These are phyloP conservation scores for Pardalotus punctatus DNA, from an alignment of 2,113 vertebrate genomes.

Conservation along the genomic window DNA sequence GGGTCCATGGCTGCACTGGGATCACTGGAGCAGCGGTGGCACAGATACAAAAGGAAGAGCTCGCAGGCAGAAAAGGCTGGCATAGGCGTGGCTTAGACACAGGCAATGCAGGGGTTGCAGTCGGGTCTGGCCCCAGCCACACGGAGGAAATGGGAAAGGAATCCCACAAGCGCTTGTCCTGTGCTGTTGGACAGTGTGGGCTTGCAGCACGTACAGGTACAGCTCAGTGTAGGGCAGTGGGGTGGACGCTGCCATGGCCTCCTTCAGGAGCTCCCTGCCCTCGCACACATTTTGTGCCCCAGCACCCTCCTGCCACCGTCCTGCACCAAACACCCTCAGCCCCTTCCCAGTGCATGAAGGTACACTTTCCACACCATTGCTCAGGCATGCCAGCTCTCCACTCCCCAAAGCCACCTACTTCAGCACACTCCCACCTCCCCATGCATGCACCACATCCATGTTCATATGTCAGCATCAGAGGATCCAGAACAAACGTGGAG, in stretches of 20 bases:
- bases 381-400: not conserved
- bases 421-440: not conserved
- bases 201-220: accelerated
- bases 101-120: not conserved
- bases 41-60: not conserved
- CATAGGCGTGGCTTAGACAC: not conserved
- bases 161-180: not conserved
- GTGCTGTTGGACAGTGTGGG: accelerated
- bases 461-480: accelerated
- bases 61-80: not conserved
- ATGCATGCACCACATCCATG: accelerated
- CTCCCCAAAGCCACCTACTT: not conserved
- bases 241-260: accelerated
- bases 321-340: not conserved
- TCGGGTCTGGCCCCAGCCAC: not conserved
- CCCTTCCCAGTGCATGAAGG: not conserved
- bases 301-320: not conserved
- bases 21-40: not conserved
- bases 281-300: accelerated
- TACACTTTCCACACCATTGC: not conserved
- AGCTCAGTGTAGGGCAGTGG: not conserved
- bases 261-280: not conserved
- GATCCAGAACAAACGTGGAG: not conserved
- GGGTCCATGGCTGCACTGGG: not conserved
- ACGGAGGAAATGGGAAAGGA: not conserved